These are phyloP conservation scores for Melanaphis sacchari DNA, from an alignment of 1,140 invertebrate species.

Conservation along the genomic window DNA sequence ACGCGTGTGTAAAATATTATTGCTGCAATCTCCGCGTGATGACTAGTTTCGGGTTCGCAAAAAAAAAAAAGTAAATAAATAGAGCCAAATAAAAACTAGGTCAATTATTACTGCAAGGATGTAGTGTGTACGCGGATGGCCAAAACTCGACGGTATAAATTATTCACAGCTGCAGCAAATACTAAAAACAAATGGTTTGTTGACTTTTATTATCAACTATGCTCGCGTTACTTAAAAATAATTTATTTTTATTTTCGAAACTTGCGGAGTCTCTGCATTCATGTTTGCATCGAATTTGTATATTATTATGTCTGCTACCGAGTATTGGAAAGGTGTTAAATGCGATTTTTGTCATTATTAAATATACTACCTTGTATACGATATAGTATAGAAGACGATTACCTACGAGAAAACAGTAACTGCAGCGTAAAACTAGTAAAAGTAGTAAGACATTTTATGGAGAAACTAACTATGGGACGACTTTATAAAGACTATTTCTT, in stretches of 20 bases:
- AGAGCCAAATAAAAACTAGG: conserved; percentile 1
- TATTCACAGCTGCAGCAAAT: not conserved
- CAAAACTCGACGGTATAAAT: not conserved
- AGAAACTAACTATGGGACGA: not conserved
- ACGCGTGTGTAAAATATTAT: not conserved
- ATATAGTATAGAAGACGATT: not conserved
- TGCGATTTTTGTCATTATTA: not conserved
- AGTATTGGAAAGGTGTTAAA: not conserved
- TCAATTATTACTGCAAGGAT: conserved; percentile 24
- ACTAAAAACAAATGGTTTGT: not conserved
- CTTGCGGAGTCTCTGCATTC: not conserved
- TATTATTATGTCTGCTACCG: not conserved
- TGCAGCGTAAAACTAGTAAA: not conserved
- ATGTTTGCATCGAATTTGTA: not conserved
- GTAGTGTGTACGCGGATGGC: not conserved
- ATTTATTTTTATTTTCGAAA: not conserved
- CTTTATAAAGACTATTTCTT: not conserved
- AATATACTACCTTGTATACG: not conserved
- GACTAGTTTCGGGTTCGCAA: not conserved
- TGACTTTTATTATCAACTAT: not conserved
- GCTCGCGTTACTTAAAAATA: not conserved
- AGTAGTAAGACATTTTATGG: not conserved
- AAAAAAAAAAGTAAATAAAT: conserved; percentile 23
- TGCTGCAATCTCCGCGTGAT: not conserved
- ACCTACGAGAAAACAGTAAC: not conserved